These are phyloP conservation scores for Pleuronectes platessa DNA, from an alignment of 2,113 vertebrate genomes.

Conservation along the genomic window DNA sequence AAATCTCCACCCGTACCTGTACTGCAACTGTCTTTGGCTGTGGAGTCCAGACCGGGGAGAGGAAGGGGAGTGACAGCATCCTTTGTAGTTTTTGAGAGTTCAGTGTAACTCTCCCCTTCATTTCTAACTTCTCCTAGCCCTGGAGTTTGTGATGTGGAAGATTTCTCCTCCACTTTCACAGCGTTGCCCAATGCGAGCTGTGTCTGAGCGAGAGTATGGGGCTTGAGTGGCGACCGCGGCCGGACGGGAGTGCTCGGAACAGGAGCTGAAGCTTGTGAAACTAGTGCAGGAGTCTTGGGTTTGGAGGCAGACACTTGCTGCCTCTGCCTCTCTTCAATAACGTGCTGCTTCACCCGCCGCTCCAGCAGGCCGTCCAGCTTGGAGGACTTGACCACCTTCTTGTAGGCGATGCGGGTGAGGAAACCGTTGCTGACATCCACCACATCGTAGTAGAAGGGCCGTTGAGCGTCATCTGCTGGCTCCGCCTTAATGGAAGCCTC, in stretches of 20 bases:
- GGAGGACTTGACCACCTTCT: conserved; percentile 93
- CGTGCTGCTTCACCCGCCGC: conserved; percentile 92
- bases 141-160: conserved; percentile 25
- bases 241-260: conserved; percentile 54
- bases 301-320: conserved; percentile 75
- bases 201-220: conserved; percentile 49
- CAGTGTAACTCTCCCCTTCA: conserved; percentile 17
- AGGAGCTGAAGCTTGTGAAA: conserved; percentile 15
- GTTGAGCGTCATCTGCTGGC: conserved; percentile 24
- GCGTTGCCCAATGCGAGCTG: conserved; percentile 25
- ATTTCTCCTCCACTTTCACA: conserved; percentile 52
- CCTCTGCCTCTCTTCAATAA: conserved; percentile 91
- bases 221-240: conserved; percentile 64
- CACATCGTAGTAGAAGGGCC: conserved; percentile 86
- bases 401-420: conserved; percentile 92
- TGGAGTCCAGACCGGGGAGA: conserved; percentile 36
- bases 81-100: conserved; percentile 38
- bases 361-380: conserved; percentile 94
- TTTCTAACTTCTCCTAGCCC: not conserved
- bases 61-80: conserved; percentile 29
- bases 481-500: conserved; percentile 65
- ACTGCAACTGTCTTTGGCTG: conserved; percentile 61
- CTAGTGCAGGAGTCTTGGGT: conserved; percentile 21
- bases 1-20: conserved; percentile 41
- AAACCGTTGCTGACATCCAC: conserved; percentile 97